Percentiles rank a stretch among this genome's conserved stretches.
phyloP scores from a whole-genome alignment of 2,888 invertebrate genomes.

The Sipunculus nudus region DNA sequence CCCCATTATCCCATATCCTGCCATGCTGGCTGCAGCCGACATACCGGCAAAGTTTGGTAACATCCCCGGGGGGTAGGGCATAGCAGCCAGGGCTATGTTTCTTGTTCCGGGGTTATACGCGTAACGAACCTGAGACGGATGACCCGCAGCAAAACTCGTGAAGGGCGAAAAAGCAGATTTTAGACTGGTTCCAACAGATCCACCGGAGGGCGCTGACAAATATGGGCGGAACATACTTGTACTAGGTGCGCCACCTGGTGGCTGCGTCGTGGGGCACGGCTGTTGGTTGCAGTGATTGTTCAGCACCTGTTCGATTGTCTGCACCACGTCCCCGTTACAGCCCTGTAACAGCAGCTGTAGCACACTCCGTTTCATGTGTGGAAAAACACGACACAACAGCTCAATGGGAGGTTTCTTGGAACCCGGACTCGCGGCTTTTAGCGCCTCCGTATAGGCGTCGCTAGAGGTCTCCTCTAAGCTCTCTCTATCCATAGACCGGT shows the following conservation, averaged over 20 bases:
- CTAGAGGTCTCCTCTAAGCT: not conserved
- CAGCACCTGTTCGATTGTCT: constrained; percentile 88
- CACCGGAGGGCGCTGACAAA: no score
- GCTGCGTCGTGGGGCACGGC: not conserved
- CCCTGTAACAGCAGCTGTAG: constrained; percentile 85
- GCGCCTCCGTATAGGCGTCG: no score
- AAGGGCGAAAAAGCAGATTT: constrained; percentile 64
- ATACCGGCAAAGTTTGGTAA: constrained; percentile 47
- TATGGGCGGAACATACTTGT: no score
- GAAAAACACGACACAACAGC: constrained; percentile 88
- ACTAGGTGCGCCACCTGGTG: not conserved
- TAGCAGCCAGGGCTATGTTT: constrained; percentile 49
- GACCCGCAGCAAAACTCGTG: constrained; percentile 19
- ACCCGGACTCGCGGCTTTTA: no score
- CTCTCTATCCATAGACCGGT: no score
- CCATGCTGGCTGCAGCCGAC: constrained; percentile 41
- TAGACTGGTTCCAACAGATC: constrained; percentile 43
- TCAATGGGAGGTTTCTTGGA: constrained; percentile 74
- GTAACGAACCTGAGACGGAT: constrained; percentile 15
- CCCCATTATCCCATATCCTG: constrained; percentile 31
- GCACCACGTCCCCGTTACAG: constrained; percentile 88
- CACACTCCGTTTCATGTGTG: constrained; percentile 84
- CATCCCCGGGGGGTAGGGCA: constrained; percentile 54
- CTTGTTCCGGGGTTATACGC: constrained; percentile 41
- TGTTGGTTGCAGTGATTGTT: constrained; percentile 50